A percentile compares a stretch with the other conserved stretches of the same genome.
Evolutionary conservation across 2,888 invertebrate genomes (phyloP).

Genomic region (Galerucella nymphaeae): DNA sequence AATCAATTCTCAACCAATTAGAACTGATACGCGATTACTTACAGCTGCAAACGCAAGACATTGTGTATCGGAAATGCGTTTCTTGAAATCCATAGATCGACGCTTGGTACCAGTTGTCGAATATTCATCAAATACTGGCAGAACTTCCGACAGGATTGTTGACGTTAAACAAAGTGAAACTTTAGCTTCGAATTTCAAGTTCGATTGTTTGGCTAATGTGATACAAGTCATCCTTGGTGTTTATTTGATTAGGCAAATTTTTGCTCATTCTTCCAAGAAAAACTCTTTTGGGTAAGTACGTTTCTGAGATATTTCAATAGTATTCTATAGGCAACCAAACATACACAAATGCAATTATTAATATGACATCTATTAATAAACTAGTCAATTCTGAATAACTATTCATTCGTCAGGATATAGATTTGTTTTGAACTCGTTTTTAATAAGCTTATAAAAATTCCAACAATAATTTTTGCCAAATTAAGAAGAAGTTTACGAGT

Average conservation of each 20-base stretch:
- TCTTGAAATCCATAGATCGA: constrained; percentile 3
- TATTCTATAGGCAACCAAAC: no score
- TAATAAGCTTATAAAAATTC: no score
- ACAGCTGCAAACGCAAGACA: not conserved
- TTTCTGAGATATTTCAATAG: not conserved
- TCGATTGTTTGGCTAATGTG: constrained; percentile 33
- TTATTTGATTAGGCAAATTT: constrained; percentile 40
- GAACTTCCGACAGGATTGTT: not conserved
- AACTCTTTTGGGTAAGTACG: constrained; percentile 34
- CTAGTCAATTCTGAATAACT: no score
- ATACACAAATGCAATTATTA: constrained; percentile 24
- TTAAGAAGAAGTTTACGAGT: no score
- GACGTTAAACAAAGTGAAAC: not conserved
- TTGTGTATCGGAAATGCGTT: not conserved
- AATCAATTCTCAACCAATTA: constrained; percentile 16
- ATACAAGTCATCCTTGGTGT: constrained; percentile 35
- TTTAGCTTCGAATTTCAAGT: constrained; percentile 12
- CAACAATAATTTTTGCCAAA: no score
- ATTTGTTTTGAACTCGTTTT: no score
- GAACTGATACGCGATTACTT: not conserved
- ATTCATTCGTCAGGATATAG: no score
- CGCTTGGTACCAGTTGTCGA: constrained; percentile 12
- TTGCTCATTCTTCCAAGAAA: constrained; percentile 37
- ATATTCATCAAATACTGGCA: constrained; percentile 5
- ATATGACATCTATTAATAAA: no score